Evolutionary conservation across 2,797 vertebrate species (phyloP).

Genomic region (Pterois miles): DNA sequence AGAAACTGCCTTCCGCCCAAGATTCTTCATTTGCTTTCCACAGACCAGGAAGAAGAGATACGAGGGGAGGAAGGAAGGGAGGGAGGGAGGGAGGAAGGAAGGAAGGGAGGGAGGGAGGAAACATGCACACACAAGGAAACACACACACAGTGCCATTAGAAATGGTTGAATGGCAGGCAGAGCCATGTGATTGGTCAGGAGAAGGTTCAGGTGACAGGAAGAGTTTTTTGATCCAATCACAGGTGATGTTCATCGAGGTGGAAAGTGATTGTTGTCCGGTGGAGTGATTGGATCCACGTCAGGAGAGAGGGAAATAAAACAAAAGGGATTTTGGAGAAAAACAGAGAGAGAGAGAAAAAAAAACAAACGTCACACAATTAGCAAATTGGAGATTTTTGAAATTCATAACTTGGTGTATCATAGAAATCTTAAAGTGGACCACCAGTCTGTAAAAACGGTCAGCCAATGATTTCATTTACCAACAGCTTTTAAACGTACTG

Average conservation of each 20-base stretch:
- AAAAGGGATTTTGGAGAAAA: constrained; percentile 83
- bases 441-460: constrained; percentile 39
- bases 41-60: constrained; percentile 85
- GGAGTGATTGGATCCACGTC: constrained; percentile 90
- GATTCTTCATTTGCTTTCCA: constrained; percentile 99
- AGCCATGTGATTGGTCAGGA: constrained; percentile 90
- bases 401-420: constrained; percentile 43
- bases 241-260: constrained; percentile 70
- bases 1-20: constrained; percentile 99
- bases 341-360: constrained; percentile 66
- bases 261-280: constrained; percentile 82
- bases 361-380: constrained; percentile 85
- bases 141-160: constrained; percentile 49
- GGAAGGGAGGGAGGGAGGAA: background rate
- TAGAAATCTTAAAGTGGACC: constrained; percentile 46
- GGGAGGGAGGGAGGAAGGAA: constrained; percentile 1
- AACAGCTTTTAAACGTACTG: background rate
- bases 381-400: constrained; percentile 67
- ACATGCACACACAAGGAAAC: background rate
- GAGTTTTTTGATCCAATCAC: constrained; percentile 80
- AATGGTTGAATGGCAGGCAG: constrained; percentile 56
- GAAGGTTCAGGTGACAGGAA: constrained; percentile 88
- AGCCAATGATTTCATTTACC: background rate
- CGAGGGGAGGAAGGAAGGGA: constrained; percentile 17
- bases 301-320: constrained; percentile 77